Evolutionary conservation across 2,113 vertebrate genomes (phyloP).

Genomic region (Etia nguti): DNA sequence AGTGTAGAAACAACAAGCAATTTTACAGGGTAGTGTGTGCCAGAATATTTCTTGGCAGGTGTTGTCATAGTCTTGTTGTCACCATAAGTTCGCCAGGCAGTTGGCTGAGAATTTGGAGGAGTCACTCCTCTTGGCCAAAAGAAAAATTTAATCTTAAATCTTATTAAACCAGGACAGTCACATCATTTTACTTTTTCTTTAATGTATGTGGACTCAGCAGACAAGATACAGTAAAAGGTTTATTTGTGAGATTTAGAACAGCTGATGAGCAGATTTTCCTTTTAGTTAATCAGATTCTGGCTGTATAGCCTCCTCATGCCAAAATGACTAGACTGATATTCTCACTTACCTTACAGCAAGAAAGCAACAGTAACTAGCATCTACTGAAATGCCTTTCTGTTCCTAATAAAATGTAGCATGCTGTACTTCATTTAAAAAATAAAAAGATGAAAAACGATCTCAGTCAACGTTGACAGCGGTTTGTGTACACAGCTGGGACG

Average conservation of each 20-base stretch:
- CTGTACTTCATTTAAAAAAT: not conserved
- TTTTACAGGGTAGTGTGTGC: not conserved
- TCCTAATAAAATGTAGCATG: not conserved
- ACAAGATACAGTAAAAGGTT: not conserved
- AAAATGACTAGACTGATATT: not conserved
- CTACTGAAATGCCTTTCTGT: not conserved
- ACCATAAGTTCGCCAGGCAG: not conserved
- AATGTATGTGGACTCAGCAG: not conserved
- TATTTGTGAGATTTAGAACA: not conserved
- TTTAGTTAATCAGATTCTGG: not conserved
- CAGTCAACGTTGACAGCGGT: not conserved
- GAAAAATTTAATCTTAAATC: not conserved
- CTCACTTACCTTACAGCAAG: not conserved
- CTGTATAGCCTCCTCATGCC: not conserved
- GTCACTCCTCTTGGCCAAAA: not conserved
- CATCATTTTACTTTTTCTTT: not conserved
- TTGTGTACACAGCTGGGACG: conserved; percentile 66
- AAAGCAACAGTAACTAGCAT: not conserved
- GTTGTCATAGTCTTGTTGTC: not conserved
- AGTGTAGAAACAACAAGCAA: not conserved
- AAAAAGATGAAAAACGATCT: not conserved
- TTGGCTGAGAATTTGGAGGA: not conserved
- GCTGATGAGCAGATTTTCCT: not conserved
- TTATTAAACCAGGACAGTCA: not conserved
- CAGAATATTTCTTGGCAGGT: not conserved